A percentile compares a stretch with the other conserved stretches of the same genome.
phyloP scores from a whole-genome alignment of 2,888 invertebrate genomes.

The Polymixis lichenea region DNA sequence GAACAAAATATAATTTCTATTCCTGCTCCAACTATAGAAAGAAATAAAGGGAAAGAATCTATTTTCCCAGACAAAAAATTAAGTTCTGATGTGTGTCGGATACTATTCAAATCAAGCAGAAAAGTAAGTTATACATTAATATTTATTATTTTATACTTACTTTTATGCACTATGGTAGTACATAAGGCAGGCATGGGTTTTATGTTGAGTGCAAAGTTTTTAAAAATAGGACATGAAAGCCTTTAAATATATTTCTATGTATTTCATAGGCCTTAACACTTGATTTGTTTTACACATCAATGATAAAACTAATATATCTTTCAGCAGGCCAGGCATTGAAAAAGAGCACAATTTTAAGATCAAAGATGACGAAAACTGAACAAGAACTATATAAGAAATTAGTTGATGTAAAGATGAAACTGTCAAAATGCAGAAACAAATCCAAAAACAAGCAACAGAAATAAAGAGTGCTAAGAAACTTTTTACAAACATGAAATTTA shows the following conservation, averaged over 20 bases:
- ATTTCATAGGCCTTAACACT: slow-evolving; percentile 1
- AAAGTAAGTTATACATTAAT: not conserved
- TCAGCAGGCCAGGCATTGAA: not conserved
- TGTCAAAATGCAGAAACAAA: slow-evolving; percentile 6
- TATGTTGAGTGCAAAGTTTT: not conserved
- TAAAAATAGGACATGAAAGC: not conserved
- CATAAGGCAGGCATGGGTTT: too few relatives aligned
- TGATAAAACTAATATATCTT: not conserved
- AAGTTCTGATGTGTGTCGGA: slow-evolving; percentile 3
- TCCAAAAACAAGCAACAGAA: not conserved
- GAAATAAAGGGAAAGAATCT: not conserved
- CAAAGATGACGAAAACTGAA: too few relatives aligned
- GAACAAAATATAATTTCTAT: not conserved
- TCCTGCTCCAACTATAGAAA: slow-evolving; percentile 2
- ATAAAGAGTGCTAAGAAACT: not conserved
- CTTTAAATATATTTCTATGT: not conserved
- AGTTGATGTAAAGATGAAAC: slow-evolving; percentile 5
- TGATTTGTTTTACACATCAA: not conserved
- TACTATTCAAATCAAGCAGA: not conserved
- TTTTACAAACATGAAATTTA: not conserved
- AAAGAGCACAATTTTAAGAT: not conserved
- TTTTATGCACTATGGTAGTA: not conserved
- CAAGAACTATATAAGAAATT: not conserved
- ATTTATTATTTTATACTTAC: not conserved
- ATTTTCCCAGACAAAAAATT: not conserved